These are phyloP conservation scores for Pluvialis apricaria DNA, from an alignment of 2,113 vertebrate species.

Conservation along the genomic window DNA sequence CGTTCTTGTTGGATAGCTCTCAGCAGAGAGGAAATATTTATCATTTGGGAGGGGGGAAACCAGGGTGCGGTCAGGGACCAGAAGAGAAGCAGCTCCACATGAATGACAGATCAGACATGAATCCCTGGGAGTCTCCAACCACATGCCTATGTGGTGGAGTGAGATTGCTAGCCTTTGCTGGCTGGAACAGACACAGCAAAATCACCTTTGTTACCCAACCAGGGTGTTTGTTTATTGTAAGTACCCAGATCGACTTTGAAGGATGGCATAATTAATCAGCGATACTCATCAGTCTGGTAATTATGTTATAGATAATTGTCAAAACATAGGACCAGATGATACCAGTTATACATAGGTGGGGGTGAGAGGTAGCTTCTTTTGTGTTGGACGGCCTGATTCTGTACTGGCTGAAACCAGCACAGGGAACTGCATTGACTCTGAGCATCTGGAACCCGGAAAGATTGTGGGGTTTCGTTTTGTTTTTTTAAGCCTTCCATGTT, in stretches of 20 bases:
- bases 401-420: not conserved
- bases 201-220: constrained; percentile 9
- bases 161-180: not conserved
- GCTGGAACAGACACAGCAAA: not conserved
- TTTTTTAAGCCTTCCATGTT: not conserved
- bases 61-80: not conserved
- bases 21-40: constrained; percentile 1
- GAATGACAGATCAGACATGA: not conserved
- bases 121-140: not conserved
- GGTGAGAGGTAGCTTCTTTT: not conserved
- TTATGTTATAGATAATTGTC: constrained; percentile 53
- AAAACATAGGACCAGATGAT: constrained; percentile 46
- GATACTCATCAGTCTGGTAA: constrained; percentile 48
- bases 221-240: constrained; percentile 50
- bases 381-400: not conserved
- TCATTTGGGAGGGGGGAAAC: not conserved
- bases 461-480: accelerated
- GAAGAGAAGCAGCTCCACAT: not conserved
- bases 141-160: not conserved
- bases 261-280: constrained; percentile 54
- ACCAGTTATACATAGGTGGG: not conserved
- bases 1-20: not conserved
- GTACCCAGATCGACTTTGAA: constrained; percentile 45
- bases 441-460: not conserved
- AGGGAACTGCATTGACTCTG: not conserved